Evolutionary conservation across 37 sponge, comb jelly and placozoan species (phyloP).

Genomic region (Chondrosia reniformis): DNA sequence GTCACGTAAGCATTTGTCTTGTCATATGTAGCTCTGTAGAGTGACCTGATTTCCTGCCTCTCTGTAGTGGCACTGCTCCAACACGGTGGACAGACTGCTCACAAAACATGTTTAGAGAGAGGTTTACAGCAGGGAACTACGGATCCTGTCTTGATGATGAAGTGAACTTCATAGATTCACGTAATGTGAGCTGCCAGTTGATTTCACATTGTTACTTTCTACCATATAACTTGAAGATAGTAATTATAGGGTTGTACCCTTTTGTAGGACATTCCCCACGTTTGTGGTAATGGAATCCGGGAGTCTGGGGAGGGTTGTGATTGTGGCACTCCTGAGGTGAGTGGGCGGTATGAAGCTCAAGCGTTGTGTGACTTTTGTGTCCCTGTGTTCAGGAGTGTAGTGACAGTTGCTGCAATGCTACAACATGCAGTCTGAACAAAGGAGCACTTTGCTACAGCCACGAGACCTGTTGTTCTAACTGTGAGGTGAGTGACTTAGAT

Average conservation of each 20-base stretch:
- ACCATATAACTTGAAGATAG: no score
- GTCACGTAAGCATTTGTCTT: no score
- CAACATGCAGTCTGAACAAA: conserved; percentile 33
- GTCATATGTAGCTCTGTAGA: no score
- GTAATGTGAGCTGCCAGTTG: no score
- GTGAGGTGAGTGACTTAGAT: conserved; percentile 11
- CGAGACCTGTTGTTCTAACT: conserved; percentile 48
- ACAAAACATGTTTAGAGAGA: not conserved
- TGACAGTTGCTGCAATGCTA: conserved; percentile 85
- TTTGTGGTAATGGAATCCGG: conserved; percentile 79
- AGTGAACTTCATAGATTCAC: not conserved
- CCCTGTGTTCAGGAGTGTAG: conserved; percentile 43
- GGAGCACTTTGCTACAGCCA: conserved; percentile 41
- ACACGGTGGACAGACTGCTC: conserved; percentile 12
- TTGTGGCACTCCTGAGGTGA: conserved; percentile 62
- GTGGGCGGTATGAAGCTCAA: no score
- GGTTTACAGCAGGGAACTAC: not conserved
- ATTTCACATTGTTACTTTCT: no score
- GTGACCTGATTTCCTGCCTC: no score
- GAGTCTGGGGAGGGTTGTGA: conserved; percentile 75
- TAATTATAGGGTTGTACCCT: no score
- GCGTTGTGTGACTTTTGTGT: no score
- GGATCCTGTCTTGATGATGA: conserved; percentile 1
- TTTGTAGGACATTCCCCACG: not conserved
- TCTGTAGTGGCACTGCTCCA: conserved; percentile 1